Evolutionary conservation across 2,888 invertebrate species (phyloP).

Genomic region (Oxyscelio sp.): DNA sequence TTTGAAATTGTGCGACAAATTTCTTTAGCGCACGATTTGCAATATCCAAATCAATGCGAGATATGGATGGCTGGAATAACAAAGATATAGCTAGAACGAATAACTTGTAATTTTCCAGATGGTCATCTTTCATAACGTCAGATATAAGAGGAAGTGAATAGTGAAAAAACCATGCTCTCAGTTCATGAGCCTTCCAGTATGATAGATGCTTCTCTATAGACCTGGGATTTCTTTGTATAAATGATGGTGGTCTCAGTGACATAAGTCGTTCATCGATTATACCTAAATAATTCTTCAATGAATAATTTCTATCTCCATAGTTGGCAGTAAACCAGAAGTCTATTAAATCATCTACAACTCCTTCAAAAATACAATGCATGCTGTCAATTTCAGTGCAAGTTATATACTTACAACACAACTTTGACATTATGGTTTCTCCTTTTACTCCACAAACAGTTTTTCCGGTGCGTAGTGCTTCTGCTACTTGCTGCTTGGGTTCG

Average conservation of each 20-base stretch:
- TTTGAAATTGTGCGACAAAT: too few species aligned
- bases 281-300: background rate
- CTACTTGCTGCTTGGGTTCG: background rate
- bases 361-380: background rate
- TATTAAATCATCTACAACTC: background rate
- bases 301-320: background rate
- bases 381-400: background rate
- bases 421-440: background rate
- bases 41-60: too few species aligned
- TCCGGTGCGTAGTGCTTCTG: background rate
- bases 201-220: slow-evolving; percentile 52
- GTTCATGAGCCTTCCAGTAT: slow-evolving; percentile 71
- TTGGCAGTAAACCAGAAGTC: background rate
- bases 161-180: background rate
- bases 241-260: slow-evolving; percentile 42
- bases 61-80: too few species aligned
- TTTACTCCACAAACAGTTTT: background rate
- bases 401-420: background rate
- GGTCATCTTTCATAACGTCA: too few species aligned
- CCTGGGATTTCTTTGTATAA: slow-evolving; percentile 60
- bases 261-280: background rate
- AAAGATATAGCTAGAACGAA: too few species aligned
- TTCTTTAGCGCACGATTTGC: too few species aligned
- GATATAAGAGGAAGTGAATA: too few species aligned
- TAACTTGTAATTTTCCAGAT: too few species aligned